Conservation (phyloP, 2,888 invertebrate genomes). For the Lasioglossum calceatum region DNA sequence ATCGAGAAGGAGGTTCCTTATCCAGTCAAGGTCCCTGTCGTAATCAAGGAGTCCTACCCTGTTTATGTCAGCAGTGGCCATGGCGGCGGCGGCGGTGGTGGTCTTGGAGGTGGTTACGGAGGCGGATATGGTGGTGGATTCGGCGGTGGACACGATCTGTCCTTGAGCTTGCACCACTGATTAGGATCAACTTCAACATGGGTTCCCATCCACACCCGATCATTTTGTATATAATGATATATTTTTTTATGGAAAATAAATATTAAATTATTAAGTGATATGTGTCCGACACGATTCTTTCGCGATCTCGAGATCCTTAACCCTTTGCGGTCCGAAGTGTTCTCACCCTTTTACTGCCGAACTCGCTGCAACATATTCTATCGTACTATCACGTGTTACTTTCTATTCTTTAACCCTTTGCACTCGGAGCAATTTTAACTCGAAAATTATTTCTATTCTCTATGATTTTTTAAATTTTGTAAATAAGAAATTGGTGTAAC, state of each 20-base stretch:
- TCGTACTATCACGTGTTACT: too few relatives aligned
- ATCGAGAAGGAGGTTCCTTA: constrained; percentile 74
- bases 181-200: constrained; percentile 26
- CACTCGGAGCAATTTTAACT: too few relatives aligned
- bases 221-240: constrained; percentile 68
- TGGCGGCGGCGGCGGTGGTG: constrained; percentile 60
- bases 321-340: too few relatives aligned
- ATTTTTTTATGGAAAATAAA: constrained; percentile 69
- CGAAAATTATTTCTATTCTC: too few relatives aligned
- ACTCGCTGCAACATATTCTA: too few relatives aligned
- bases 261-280: constrained; percentile 64
- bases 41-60: constrained; percentile 78
- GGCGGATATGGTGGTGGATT: constrained; percentile 38
- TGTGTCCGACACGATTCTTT: background rate
- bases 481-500: too few relatives aligned
- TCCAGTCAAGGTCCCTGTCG: constrained; percentile 68
- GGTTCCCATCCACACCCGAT: constrained; percentile 45
- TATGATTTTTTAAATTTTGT: too few relatives aligned
- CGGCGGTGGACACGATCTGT: constrained; percentile 42
- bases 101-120: constrained; percentile 52
- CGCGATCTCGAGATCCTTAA: background rate
- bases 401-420: too few relatives aligned
- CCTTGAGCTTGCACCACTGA: constrained; percentile 56
- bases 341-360: too few relatives aligned
- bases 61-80: constrained; percentile 70